Conservation (phyloP, 2,888 invertebrate species). For the Liposcelis brunnea region DNA sequence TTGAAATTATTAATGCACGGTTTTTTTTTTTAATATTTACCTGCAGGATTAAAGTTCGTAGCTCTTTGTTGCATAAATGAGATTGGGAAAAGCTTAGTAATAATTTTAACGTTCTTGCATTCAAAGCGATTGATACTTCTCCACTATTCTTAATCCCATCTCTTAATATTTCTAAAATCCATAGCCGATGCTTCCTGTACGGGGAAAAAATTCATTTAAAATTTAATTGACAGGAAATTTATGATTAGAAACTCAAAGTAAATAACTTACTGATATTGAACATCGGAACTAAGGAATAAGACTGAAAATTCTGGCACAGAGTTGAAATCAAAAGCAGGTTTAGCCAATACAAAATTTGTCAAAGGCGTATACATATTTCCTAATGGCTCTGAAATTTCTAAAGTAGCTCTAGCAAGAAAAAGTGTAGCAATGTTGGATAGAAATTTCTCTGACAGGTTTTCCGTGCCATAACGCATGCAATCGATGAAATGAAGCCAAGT, state of each 20-base stretch:
- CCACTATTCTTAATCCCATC: slow-evolving; percentile 58
- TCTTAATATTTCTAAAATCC: slow-evolving; percentile 58
- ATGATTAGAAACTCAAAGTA: slow-evolving; percentile 15
- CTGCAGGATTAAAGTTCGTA: no score
- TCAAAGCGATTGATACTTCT: slow-evolving; percentile 56
- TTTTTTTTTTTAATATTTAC: no score
- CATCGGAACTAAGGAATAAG: slow-evolving; percentile 62
- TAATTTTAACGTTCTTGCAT: slow-evolving; percentile 58
- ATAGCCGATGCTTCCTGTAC: slow-evolving; percentile 44
- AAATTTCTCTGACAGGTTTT: slow-evolving; percentile 27
- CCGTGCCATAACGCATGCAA: slow-evolving; percentile 44
- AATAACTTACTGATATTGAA: slow-evolving; percentile 30
- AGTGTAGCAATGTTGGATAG: slow-evolving; percentile 43
- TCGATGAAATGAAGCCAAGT: slow-evolving; percentile 51
- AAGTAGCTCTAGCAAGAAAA: slow-evolving; percentile 51
- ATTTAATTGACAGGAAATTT: not conserved
- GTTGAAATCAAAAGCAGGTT: slow-evolving; percentile 54
- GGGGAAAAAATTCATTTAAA: slow-evolving; percentile 16
- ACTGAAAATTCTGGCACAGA: slow-evolving; percentile 78
- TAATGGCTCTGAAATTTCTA: slow-evolving; percentile 54
- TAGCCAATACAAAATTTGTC: slow-evolving; percentile 61
- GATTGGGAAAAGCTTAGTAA: slow-evolving; percentile 45
- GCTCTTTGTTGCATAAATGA: no score
- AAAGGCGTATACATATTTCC: slow-evolving; percentile 60
- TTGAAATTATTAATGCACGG: no score